A percentile compares a stretch with the other conserved stretches of the same genome.
Evolutionary conservation across 2,113 vertebrate species (phyloP).

Genomic region (Tachysurus fulvidraco): DNA sequence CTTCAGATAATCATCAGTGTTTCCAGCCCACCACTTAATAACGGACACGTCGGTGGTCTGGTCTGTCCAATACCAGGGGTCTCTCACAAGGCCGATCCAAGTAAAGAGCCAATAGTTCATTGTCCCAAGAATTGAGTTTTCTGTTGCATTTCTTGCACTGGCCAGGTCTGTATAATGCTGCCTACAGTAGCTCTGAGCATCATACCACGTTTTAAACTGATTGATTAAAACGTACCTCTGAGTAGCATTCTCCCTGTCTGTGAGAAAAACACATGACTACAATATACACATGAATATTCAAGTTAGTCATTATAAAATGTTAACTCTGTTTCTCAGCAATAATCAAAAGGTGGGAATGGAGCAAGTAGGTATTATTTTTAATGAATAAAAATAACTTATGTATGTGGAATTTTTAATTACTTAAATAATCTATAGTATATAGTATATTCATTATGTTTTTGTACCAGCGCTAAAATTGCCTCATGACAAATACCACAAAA

Average conservation of each 20-base stretch:
- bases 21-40: neutral
- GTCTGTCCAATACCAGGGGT: conserved; percentile 43
- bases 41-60: neutral
- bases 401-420: no score
- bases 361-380: neutral
- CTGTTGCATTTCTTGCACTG: neutral
- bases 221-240: neutral
- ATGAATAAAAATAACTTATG: neutral
- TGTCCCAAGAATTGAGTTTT: neutral
- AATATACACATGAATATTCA: neutral
- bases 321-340: neutral
- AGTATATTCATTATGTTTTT: no score
- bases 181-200: conserved; percentile 21
- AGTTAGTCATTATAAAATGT: neutral
- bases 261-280: neutral
- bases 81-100: conserved; percentile 37
- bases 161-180: conserved; percentile 26
- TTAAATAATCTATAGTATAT: no score
- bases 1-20: neutral
- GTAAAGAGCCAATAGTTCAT: no score
- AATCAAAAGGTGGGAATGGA: neutral
- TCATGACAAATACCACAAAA: no score
- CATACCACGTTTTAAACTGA: neutral
- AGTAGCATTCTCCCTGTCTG: conserved; percentile 3
- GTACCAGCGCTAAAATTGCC: no score